These are phyloP conservation scores for Drosophila sucinea DNA, from an alignment of 1,140 invertebrate species.

Conservation along the genomic window DNA sequence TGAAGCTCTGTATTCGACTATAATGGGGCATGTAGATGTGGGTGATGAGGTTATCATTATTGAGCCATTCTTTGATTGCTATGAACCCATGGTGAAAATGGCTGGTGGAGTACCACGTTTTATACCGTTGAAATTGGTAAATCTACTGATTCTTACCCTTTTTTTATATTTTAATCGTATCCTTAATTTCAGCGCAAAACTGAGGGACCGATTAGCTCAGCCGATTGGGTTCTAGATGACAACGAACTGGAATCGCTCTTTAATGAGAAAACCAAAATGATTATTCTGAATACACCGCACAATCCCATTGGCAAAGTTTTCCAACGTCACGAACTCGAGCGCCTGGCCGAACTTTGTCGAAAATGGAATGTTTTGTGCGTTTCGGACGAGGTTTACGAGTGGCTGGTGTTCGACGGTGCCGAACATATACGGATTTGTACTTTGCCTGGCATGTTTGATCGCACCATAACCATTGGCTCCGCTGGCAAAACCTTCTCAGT, in stretches of 20 bases:
- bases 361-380: slow-evolving; percentile 96
- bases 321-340: slow-evolving; percentile 87
- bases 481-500: slow-evolving; percentile 99
- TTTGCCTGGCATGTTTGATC: slow-evolving; percentile 98
- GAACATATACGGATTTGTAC: slow-evolving; percentile 96
- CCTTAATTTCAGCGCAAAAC: slow-evolving; percentile 46
- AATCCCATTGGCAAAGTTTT: slow-evolving; percentile 98
- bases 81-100: slow-evolving; percentile 95
- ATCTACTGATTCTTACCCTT: background rate
- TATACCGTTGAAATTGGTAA: slow-evolving; percentile 93
- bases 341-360: slow-evolving; percentile 94
- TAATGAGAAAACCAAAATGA: slow-evolving; percentile 95
- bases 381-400: slow-evolving; percentile 99
- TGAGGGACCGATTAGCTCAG: slow-evolving; percentile 85
- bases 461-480: slow-evolving; percentile 98
- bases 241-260: slow-evolving; percentile 93
- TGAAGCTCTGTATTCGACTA: slow-evolving; percentile 93
- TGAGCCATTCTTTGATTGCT: slow-evolving; percentile 99
- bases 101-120: slow-evolving; percentile 94
- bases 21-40: slow-evolving; percentile 92
- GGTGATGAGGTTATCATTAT: slow-evolving; percentile 98
- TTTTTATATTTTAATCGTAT: background rate
- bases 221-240: slow-evolving; percentile 95
- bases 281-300: slow-evolving; percentile 98
- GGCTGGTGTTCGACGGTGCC: slow-evolving; percentile 94